These are phyloP conservation scores for Protula sp. DNA, from an alignment of 2,888 invertebrate genomes.

Conservation along the genomic window DNA sequence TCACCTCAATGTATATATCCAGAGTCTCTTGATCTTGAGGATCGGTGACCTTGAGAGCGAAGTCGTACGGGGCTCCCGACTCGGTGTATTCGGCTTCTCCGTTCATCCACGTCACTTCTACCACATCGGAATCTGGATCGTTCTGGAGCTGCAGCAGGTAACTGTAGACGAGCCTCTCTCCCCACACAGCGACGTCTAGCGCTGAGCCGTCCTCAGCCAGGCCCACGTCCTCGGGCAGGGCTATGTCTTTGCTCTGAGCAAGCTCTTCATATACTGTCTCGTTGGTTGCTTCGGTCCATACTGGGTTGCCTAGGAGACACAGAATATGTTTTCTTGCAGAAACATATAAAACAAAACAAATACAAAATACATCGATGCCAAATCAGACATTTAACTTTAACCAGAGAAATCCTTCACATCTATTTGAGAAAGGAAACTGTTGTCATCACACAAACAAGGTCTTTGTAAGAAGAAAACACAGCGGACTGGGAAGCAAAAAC, in stretches of 20 bases:
- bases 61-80: constrained; percentile 40
- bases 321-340: no score
- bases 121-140: constrained; percentile 2
- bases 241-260: constrained; percentile 25
- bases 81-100: constrained; percentile 27
- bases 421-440: no score
- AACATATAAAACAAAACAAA: no score
- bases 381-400: no score
- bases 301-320: constrained; percentile 28
- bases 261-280: constrained; percentile 38
- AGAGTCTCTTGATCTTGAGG: background rate
- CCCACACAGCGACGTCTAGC: constrained; percentile 38
- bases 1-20: constrained; percentile 19
- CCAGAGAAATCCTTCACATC: no score
- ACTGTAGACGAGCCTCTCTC: constrained; percentile 40
- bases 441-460: no score
- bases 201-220: constrained; percentile 16
- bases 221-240: constrained; percentile 3
- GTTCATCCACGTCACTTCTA: constrained; percentile 34
- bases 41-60: constrained; percentile 26
- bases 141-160: constrained; percentile 25
- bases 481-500: no score
- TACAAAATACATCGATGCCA: no score
- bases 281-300: constrained; percentile 32
- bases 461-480: no score